Percentiles rank a stretch among this genome's conserved stretches.
These are phyloP conservation scores for Aptenodytes patagonicus DNA, from an alignment of 2,113 vertebrate species.

Conservation along the genomic window DNA sequence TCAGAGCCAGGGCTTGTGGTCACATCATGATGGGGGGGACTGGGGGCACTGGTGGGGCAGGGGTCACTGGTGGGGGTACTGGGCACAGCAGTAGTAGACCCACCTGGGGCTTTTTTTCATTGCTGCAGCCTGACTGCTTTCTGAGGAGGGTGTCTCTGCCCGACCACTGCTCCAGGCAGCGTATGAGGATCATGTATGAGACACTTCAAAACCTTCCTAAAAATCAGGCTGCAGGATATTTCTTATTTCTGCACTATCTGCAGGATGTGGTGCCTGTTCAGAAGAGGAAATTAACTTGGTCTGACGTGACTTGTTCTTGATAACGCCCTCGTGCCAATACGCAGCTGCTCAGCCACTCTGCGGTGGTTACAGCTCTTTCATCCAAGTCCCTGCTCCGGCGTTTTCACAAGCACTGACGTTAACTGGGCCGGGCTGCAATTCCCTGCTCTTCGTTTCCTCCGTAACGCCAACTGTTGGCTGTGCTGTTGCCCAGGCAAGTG, in stretches of 20 bases:
- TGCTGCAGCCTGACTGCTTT: neutral
- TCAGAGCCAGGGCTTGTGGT: neutral
- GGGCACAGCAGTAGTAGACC: neutral
- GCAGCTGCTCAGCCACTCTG: neutral
- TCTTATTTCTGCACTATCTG: neutral
- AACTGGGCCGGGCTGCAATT: neutral
- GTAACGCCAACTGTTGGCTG: accelerated
- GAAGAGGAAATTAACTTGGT: neutral
- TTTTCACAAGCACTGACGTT: accelerated
- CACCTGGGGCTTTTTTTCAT: neutral
- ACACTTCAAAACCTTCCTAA: neutral
- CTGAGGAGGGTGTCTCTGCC: neutral
- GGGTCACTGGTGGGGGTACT: neutral
- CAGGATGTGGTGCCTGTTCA: neutral
- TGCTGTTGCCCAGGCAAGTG: neutral
- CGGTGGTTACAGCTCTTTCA: accelerated
- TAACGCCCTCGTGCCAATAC: neutral
- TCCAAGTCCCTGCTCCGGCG: accelerated
- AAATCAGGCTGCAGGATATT: neutral
- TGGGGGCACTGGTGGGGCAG: neutral
- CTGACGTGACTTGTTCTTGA: neutral
- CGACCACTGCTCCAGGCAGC: neutral
- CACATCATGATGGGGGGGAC: accelerated
- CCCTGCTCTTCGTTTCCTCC: neutral
- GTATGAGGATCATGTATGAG: accelerated